Evolutionary conservation across 2,113 vertebrate species (phyloP).

Genomic region (Scomber colias): DNA sequence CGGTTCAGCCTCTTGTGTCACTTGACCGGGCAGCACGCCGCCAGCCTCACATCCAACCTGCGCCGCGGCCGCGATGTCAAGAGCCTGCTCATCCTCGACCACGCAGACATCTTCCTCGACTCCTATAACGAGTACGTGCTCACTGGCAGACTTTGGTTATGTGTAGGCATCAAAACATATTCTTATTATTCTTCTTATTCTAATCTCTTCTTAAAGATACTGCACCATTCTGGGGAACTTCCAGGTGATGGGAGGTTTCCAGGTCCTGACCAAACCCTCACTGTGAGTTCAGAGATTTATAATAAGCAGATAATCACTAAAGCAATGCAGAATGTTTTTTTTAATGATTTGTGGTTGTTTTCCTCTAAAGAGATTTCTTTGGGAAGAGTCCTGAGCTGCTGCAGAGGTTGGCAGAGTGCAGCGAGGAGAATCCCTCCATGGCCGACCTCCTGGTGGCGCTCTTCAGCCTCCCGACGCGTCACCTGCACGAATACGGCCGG

Average conservation of each 20-base stretch:
- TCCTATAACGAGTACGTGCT: constrained; percentile 91
- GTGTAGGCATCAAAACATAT: neutral
- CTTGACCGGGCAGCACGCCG: constrained; percentile 93
- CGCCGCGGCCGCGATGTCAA: constrained; percentile 87
- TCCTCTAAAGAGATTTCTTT: constrained; percentile 88
- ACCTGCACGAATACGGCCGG: constrained; percentile 91
- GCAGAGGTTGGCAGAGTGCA: constrained; percentile 88
- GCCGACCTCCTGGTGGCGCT: constrained; percentile 89
- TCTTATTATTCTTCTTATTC: no score
- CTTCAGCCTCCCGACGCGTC: constrained; percentile 91
- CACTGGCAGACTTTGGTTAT: constrained; percentile 5
- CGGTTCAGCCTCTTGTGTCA: constrained; percentile 92
- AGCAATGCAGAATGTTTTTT: neutral
- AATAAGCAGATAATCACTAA: neutral
- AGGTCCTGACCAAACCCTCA: constrained; percentile 91
- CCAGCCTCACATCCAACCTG: constrained; percentile 91
- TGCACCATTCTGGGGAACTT: constrained; percentile 90
- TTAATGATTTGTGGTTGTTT: rapidly evolving
- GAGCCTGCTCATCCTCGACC: constrained; percentile 91
- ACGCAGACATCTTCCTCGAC: constrained; percentile 91
- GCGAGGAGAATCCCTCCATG: constrained; percentile 86
- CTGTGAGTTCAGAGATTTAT: constrained; percentile 85
- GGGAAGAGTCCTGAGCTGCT: constrained; percentile 92
- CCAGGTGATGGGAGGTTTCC: constrained; percentile 95
- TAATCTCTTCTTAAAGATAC: constrained; percentile 85